A percentile compares a stretch with the other conserved stretches of the same genome.
Evolutionary conservation across 2,113 vertebrate species (phyloP).

Genomic region (Myodes glareolus): DNA sequence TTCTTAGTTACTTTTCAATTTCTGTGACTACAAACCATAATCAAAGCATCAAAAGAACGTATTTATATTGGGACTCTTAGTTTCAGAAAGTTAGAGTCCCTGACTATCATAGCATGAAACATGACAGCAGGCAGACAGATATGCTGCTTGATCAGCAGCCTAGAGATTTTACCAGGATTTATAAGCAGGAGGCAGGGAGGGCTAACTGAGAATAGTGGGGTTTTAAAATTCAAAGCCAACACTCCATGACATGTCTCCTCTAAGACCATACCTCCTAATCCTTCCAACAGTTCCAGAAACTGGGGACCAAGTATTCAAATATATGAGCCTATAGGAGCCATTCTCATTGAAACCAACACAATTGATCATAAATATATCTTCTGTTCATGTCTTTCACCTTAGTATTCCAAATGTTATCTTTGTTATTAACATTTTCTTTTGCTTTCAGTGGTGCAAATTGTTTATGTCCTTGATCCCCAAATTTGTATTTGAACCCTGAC

Average conservation of each 20-base stretch:
- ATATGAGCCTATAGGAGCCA: not conserved
- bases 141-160: no score
- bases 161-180: not conserved
- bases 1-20: not conserved
- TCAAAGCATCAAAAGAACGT: not conserved
- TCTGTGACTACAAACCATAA: not conserved
- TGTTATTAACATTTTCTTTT: not conserved
- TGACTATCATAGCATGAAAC: not conserved
- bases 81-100: not conserved
- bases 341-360: not conserved
- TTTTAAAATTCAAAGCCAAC: not conserved
- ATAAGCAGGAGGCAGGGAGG: not conserved
- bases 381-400: not conserved
- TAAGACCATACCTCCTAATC: not conserved
- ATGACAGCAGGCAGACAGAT: no score
- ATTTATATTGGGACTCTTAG: not conserved
- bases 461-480: not conserved
- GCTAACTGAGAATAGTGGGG: not conserved
- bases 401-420: not conserved
- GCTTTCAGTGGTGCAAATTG: not conserved
- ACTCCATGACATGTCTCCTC: not conserved
- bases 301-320: not conserved
- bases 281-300: not conserved
- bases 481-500: not conserved
- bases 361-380: not conserved